Conservation (phyloP, 2,888 invertebrate species). For the Craniophora ligustri region DNA sequence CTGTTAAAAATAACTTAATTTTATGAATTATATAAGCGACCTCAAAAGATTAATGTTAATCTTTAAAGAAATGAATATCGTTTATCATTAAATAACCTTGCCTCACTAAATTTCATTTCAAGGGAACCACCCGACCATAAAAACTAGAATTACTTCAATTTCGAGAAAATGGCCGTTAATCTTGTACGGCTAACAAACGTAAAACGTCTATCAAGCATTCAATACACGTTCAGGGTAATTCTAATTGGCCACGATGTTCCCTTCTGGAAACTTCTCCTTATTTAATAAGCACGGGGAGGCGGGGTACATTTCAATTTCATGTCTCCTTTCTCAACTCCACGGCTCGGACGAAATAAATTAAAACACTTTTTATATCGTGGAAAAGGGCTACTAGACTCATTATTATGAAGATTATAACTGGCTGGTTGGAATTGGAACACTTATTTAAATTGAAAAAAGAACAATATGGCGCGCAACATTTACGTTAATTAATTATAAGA, state of each 20-base stretch:
- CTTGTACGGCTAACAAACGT: constrained; percentile 24
- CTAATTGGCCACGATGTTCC: constrained; percentile 47
- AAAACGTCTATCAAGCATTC: constrained; percentile 39
- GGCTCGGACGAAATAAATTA: constrained; percentile 38
- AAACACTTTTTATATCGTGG: constrained; percentile 45
- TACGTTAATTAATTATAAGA: constrained; percentile 29
- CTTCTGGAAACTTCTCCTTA: constrained; percentile 32
- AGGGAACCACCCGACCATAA: not conserved
- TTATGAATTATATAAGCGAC: too few relatives aligned
- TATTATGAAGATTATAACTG: constrained; percentile 35
- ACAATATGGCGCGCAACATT: constrained; percentile 29
- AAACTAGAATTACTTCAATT: constrained; percentile 7
- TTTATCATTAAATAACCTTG: too few relatives aligned
- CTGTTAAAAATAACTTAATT: too few relatives aligned
- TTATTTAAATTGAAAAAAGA: constrained; percentile 49
- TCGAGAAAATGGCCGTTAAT: constrained; percentile 20
- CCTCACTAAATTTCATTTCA: constrained; percentile 5
- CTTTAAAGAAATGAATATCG: too few relatives aligned
- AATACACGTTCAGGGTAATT: constrained; percentile 36
- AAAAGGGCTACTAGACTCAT: constrained; percentile 33
- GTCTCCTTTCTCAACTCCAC: constrained; percentile 35
- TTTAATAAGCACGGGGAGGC: constrained; percentile 40
- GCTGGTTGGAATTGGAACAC: constrained; percentile 30
- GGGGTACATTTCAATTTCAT: constrained; percentile 42
- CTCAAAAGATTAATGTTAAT: too few relatives aligned